Base-by-base conservation (phyloP, 37 sponge, comb jelly and placozoan genomes). In the Haliclona indistincta region DNA sequence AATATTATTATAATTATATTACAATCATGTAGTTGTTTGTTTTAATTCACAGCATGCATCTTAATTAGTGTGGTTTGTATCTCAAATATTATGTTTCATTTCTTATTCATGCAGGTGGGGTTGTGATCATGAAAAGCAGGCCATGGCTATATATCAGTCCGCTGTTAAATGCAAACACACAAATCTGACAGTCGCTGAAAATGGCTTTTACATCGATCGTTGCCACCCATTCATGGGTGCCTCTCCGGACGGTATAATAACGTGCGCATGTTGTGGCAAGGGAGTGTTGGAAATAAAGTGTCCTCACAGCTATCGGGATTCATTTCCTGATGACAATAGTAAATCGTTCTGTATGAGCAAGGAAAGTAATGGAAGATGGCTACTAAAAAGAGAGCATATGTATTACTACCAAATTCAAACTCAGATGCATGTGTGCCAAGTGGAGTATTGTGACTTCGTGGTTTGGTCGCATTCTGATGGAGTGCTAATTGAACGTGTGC, bases 381-480 rank as follows among this genome's bases (percentile, higher is more conserved):
- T 11, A 0, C 3, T 52, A 2, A 38, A 64, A 15, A 1, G 38
- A 1, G 39, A 55, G 0, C 83, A 83, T 63, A 1, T 63, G 2
- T 84, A 84, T 35, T 76, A 70, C 35, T 84, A 66, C 40, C 86
- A 85, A 54, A 73, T 78, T 0, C 74, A 77, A 58, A 66, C 74
- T 25, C 79, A 85, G 40, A 30, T 85, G 30, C 45, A 54, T 39
- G 64, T 71, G 2, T 76, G 81, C 58, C n/a, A 77, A 0, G 40
- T 53, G 15, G 54, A 67, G 30, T 87, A 71, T 55, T 82, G 83
- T 37, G 88, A 87, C 41, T 87, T 87, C 38, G 56, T 63, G 43
- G 76, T 87, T 8, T 80, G 70, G 43, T 25, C 22, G 7, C 26
- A 58, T 7, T 47, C 49, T 17, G 28, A 68, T 1, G 44, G 47